A percentile compares a stretch with the other conserved stretches of the same genome.
These are phyloP conservation scores for Drosophila kuntzei DNA, from an alignment of 2,888 invertebrate genomes.

Conservation along the genomic window DNA sequence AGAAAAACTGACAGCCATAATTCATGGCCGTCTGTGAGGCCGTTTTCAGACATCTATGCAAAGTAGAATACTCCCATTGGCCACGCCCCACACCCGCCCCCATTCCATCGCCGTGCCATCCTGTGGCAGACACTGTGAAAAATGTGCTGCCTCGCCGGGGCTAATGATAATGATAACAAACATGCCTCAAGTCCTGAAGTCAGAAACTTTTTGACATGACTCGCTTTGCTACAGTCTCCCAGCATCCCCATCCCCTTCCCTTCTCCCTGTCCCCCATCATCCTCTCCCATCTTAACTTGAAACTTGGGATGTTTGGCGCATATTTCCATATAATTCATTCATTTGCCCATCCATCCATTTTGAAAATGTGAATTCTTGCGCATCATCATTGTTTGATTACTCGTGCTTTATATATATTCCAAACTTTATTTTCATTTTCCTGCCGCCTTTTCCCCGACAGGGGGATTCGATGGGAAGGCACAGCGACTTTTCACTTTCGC, in stretches of 20 bases:
- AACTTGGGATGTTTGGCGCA: constrained; percentile 47
- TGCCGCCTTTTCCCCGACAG: constrained; percentile 20
- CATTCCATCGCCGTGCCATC: neutral
- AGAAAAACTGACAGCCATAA: constrained; percentile 82
- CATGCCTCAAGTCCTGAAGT: constrained; percentile 76
- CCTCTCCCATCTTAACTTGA: neutral
- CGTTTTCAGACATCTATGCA: constrained; percentile 47
- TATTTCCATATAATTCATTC: constrained; percentile 79
- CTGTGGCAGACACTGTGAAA: constrained; percentile 45
- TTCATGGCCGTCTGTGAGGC: constrained; percentile 73
- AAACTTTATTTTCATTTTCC: constrained; percentile 66
- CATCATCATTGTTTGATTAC: constrained; percentile 83
- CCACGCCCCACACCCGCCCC: constrained; percentile 15
- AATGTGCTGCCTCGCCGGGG: constrained; percentile 51
- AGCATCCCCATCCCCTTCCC: neutral
- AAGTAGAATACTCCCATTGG: constrained; percentile 40
- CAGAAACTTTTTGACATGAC: constrained; percentile 81
- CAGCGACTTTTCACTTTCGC: constrained; percentile 63
- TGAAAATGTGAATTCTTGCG: constrained; percentile 82
- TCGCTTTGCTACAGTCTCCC: constrained; percentile 38
- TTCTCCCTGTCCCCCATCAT: neutral
- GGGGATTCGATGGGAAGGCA: constrained; percentile 6
- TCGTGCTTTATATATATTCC: constrained; percentile 72
- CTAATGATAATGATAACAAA: constrained; percentile 83
- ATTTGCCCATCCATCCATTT: constrained; percentile 73